Evolutionary conservation across 2,797 vertebrate genomes (phyloP), one percentile per base, ranked within the genome.

Genomic region (Myotis planiceps): DNA sequence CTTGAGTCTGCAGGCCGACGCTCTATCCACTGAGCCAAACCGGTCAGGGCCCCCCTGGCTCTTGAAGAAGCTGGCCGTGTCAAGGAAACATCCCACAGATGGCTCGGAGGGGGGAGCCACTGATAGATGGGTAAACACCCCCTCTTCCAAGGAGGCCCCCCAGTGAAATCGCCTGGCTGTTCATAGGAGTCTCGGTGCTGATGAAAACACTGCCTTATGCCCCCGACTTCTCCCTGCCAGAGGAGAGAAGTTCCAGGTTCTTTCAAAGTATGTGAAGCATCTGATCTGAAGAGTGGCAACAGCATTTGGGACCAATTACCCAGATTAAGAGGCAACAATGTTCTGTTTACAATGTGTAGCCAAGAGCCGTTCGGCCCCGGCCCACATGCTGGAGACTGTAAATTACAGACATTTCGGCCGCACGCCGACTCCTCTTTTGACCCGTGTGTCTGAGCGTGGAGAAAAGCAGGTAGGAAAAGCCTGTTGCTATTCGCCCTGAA

Each of bases 241-340:
- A 98, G 96, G 79, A 96, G 94, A 96, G 80, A 92, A 94, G 74
- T 83, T 95, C 84, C 92, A 93, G 84, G 90, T 95, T 96, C 92
- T 94, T 92, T 78, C 55, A 66, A 98, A 98, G 98, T 98, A 97
- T 98, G 98, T 97, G 98, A 98, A 98, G 98, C 98, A 98, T 99
- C 97, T 97, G 96, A 98, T 96, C 78, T 76, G 90, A 80, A 89
- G 96, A 97, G 95, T 92, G 93, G 90, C 79, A 81, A 94, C 75
- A 74, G 88, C 96, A 96, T 98, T 99, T 99, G 98, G 98, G 98
- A 99, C 98, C 98, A 99, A 98, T 99, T 99, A 99, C 97, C 97
- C 98, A 98, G 98, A 98, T 97, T 97, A 98, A 97, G 96, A 98
- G 96, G 97, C 93, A 97, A 96, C 96, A 97, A 97, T 96, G 96